Percentiles rank a stretch among this genome's conserved stretches.
phyloP scores from a whole-genome alignment of 2,797 vertebrate species.

The Semaprochilodus insignis region DNA sequence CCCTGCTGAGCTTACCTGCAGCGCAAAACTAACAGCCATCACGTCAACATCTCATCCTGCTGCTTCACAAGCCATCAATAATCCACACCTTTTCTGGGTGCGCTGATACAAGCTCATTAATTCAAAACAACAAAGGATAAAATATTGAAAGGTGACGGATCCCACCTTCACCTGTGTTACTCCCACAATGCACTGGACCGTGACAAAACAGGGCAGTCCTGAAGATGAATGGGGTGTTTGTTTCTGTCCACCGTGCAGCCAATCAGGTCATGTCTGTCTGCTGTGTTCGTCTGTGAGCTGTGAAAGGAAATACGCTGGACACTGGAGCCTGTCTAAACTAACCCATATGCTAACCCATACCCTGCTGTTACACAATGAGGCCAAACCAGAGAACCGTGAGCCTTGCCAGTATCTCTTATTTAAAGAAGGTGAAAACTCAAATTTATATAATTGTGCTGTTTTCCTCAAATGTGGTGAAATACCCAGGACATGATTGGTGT shows the following conservation, averaged over 20 bases:
- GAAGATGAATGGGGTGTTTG: conserved; percentile 33
- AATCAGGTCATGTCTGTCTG: conserved; percentile 48
- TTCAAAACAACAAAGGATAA: conserved; percentile 22
- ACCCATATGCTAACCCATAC: conserved; percentile 12
- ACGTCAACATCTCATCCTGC: conserved; percentile 9
- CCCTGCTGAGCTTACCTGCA: conserved; percentile 58
- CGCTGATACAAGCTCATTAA: neutral
- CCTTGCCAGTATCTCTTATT: neutral
- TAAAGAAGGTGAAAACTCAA: neutral
- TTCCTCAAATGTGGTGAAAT: neutral
- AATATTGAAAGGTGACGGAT: conserved; percentile 26
- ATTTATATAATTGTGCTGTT: neutral
- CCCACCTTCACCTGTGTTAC: conserved; percentile 42
- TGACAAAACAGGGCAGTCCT: conserved; percentile 31
- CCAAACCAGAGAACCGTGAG: conserved; percentile 1
- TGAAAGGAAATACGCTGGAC: conserved; percentile 65
- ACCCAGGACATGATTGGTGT: neutral
- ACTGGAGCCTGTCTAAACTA: conserved; percentile 46
- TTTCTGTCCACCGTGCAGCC: conserved; percentile 49
- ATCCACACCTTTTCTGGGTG: conserved; percentile 20
- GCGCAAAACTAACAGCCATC: conserved; percentile 66
- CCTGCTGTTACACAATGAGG: neutral
- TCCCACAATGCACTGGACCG: conserved; percentile 57
- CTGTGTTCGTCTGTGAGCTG: neutral
- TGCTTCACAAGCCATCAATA: neutral